These are phyloP conservation scores for Sebastes kiyomatsui DNA, from an alignment of 2,797 vertebrate species.

Conservation along the genomic window DNA sequence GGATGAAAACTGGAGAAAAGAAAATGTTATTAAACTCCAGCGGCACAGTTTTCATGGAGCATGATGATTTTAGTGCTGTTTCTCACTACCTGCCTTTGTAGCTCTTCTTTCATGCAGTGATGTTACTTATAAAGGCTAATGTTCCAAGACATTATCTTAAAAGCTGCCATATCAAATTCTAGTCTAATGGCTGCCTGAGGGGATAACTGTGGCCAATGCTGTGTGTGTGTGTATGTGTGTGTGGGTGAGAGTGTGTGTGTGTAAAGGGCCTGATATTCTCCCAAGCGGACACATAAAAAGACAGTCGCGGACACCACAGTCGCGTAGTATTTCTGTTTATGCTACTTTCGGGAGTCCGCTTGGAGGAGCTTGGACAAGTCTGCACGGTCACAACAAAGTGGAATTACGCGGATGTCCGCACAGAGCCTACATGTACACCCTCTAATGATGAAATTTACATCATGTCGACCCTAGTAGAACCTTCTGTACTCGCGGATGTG, in stretches of 20 bases:
- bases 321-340: not conserved
- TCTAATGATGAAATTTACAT: not conserved
- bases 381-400: not conserved
- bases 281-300: not conserved
- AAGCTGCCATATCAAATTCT: conserved; percentile 64
- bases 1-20: conserved; percentile 23
- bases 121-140: conserved; percentile 77
- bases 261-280: not conserved
- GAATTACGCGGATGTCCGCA: not conserved
- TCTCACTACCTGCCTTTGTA: conserved; percentile 42
- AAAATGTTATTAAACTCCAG: conserved; percentile 42
- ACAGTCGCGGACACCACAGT: not conserved
- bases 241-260: not conserved
- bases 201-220: conserved; percentile 16
- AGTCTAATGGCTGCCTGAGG: conserved; percentile 56
- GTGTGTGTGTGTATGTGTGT: not conserved
- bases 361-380: not conserved
- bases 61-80: conserved; percentile 30
- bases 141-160: conserved; percentile 72
- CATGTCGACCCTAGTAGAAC: not conserved
- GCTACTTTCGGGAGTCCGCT: not conserved
- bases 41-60: conserved; percentile 32
- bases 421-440: too few species aligned
- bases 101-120: conserved; percentile 46
- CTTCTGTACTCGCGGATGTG: too few species aligned